Evolutionary conservation across 2,888 invertebrate genomes (phyloP).

Genomic region (Himalopsyche anomala): DNA sequence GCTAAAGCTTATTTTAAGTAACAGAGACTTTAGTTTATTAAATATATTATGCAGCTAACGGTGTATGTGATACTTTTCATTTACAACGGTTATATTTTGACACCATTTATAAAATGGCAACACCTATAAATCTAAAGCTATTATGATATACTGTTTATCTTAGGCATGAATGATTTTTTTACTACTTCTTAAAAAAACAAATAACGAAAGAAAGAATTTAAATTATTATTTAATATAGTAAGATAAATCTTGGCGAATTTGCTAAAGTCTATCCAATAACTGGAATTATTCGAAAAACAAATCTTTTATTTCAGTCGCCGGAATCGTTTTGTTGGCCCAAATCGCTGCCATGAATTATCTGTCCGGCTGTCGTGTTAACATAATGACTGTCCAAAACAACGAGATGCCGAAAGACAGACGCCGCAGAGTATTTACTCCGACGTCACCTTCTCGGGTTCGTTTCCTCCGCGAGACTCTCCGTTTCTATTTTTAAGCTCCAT

Average conservation of each 20-base stretch:
- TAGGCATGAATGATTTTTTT: too few relatives aligned
- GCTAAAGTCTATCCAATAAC: slow-evolving; percentile 1
- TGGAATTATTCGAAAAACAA: slow-evolving; percentile 12
- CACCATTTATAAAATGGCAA: too few relatives aligned
- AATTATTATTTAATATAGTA: background rate
- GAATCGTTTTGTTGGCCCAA: slow-evolving; percentile 48
- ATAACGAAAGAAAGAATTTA: background rate
- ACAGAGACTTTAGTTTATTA: too few relatives aligned
- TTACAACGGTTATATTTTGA: too few relatives aligned
- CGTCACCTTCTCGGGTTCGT: slow-evolving; percentile 56
- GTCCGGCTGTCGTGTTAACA: slow-evolving; percentile 66
- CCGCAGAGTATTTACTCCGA: slow-evolving; percentile 47
- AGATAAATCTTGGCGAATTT: background rate
- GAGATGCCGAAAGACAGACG: slow-evolving; percentile 60
- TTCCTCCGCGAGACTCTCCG: slow-evolving; percentile 49
- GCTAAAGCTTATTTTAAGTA: too few relatives aligned
- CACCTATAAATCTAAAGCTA: too few relatives aligned
- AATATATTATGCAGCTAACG: too few relatives aligned
- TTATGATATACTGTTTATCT: too few relatives aligned
- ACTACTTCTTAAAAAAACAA: background rate
- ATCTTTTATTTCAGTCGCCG: slow-evolving; percentile 12
- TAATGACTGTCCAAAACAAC: slow-evolving; percentile 64
- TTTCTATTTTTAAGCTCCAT: slow-evolving; percentile 55
- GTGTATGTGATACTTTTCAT: too few relatives aligned
- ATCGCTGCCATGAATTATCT: slow-evolving; percentile 56